Conservation (phyloP, 1,140 invertebrate genomes). For the Drosophila pectinifera region DNA sequence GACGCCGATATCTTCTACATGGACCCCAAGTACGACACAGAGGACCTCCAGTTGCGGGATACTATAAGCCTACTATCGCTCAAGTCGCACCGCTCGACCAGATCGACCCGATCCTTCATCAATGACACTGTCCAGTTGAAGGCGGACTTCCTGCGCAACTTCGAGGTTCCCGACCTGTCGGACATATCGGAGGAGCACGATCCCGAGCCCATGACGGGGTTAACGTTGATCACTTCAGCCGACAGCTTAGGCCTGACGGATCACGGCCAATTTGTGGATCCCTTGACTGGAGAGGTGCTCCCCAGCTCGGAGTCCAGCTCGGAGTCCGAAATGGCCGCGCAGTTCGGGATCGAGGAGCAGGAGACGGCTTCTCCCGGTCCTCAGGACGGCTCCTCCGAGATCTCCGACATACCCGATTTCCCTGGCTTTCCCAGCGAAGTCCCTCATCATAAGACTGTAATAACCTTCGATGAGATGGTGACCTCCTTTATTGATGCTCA, state of each 20-base stretch:
- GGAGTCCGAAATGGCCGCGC: too few relatives aligned
- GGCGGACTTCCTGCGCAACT: slow-evolving; percentile 19
- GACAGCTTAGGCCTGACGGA: not conserved
- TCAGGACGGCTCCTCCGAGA: not conserved
- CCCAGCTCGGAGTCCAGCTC: not conserved
- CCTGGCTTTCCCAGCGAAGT: not conserved
- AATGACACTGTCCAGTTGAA: slow-evolving; percentile 35
- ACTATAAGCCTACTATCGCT: not conserved
- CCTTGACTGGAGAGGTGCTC: not conserved
- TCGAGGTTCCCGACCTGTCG: slow-evolving; percentile 50
- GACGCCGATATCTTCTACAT: not conserved
- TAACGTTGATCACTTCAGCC: not conserved
- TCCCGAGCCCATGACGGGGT: not conserved
- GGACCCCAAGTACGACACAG: slow-evolving; percentile 1
- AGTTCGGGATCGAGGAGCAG: not conserved
- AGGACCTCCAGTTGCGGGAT: not conserved
- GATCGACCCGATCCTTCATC: not conserved
- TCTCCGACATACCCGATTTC: slow-evolving; percentile 12
- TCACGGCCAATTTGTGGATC: not conserved
- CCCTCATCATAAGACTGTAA: accelerated
- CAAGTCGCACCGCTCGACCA: not conserved
- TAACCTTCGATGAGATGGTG: not conserved
- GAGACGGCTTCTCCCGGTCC: not conserved
- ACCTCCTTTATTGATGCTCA: accelerated
- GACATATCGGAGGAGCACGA: slow-evolving; percentile 56